Evolutionary conservation across 2,888 invertebrate species (phyloP), one percentile per base, ranked within the genome.

Genomic region (Ochlodes sylvanus): DNA sequence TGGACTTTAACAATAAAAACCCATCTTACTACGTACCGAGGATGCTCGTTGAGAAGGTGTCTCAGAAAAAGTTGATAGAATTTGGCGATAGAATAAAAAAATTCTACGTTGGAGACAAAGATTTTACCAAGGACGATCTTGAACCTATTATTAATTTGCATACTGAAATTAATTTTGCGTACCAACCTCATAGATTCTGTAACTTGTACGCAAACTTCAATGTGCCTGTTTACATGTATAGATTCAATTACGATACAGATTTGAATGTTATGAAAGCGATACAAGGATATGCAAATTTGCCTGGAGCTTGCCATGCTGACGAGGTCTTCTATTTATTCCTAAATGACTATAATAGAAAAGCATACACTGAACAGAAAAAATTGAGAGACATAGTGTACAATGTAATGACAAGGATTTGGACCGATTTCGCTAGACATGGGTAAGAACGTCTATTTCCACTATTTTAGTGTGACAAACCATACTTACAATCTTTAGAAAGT

Each of bases 261-360:
- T 77, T 89, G 55, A 90, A 90, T 71, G 52, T 87, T 10, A 60
- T 87, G 1, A 89, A 88, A 70, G 73, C 67, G 2, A 32, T 78
- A 2, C 19, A 76, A 1, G 81, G 80, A 2, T 15, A 72, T 7
- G 32, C 68, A 0, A 61, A 80, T 6, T 70, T 84, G 55, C 73
- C 80, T 76, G 94, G 94, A 0, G 90, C 87, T 0, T 84, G 86
- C 34, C 94, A 94, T 55, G 90, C 87, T 0, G 94, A 94, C 69
- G 94, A 94, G 1, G 17, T 94, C 10, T 87, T 86, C 50, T 94
- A 94, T 73, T 57, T 90, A 6, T 94, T 94, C 67, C 88, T 85
- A 57, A 83, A 83, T 41, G 80, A 81, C 10, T 69, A 77, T 3
- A 88, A 86, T 56, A 84, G 83, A 62, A 83, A 89, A 55, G 77